Evolutionary conservation across 1,140 invertebrate genomes (phyloP), one percentile per base, ranked within the genome.

Genomic region (Drosophila truncata): DNA sequence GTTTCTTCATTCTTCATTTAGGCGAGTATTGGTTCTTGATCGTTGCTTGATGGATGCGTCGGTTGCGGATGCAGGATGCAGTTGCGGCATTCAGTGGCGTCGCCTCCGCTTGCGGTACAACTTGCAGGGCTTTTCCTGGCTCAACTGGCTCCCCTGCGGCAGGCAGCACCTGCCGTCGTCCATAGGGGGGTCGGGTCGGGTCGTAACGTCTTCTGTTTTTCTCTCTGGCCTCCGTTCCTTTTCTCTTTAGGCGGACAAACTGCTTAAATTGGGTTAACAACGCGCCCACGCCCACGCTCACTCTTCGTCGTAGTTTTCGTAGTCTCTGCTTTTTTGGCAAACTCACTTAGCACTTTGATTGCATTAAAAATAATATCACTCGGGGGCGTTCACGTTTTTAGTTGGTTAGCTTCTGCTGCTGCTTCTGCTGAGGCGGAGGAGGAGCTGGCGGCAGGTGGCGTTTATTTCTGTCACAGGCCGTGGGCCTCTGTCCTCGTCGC

Each of bases 1-100:
- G 99, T 94, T 97, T 96, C 95, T 97, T 97, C 97, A 98, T 98
- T 94, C 94, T 94, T 93, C 92, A 93, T 93, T 92, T 92, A 92
- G 84, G 84, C 91, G 91, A 91, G 84, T 79, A 88, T 85, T 74
- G 82, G 71, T 82, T 79, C 69, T 82, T 67, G 73, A 72, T 65
- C 76, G 75, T 91, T 80, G 78, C 72, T 79, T 79, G 60, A 72
- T 57, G 61, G 61, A 78, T 74, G 50, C 39, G 39, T 18, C 39
- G 8, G 8, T 41, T 41, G 39, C 49, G 44, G 14, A 46, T 25
- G 41, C 41, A 42, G 41, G 41, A 41, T 41, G 47, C 42, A 57
- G 39, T 60, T 61, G 47, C 35, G 44, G 55, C 57, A 62, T 60
- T 71, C 49, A 80, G 49, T 70, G 77, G 62, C 73, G 69, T 39